Base-by-base conservation (phyloP, 2,888 invertebrate species). In the Agriotes lineatus region DNA sequence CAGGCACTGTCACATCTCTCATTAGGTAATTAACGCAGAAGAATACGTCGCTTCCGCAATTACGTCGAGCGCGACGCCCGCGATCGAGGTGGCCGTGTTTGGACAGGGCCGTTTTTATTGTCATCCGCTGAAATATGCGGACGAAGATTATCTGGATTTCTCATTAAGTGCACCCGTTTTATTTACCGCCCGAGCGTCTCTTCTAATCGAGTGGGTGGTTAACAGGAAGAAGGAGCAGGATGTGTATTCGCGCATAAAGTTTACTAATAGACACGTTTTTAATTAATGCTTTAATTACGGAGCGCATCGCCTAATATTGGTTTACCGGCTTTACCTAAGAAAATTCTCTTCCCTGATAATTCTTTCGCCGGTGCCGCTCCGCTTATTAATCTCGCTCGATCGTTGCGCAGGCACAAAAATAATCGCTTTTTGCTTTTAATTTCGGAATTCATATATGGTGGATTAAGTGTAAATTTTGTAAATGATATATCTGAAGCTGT, bases 11-110 rank as follows among this genome's bases (percentile, higher is more conserved):
- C 75, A 75, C 74, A 74, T 76, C 74, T 72, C 74, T 73, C 76
- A 75, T 76, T 75, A 74, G 74, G 75, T 74, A 76, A 76, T 75
- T 75, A 76, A 75, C 73, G 82, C 83, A 84, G 73, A 83, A 82
- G 82, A 86, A 86, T 85, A 85, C 83, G 85, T 62, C 61, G 65
- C 58, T 57, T 86, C 86, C 86, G 86, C 86, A 86, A 86, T 87
- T 84, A 85, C 67, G 72, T 69, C 63, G 69, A 65, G 62, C 58
- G 72, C 70, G 68, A 73, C 72, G 60, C 66, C 14, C 54, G 44
- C 25, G 61, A 61, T 65, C 45, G 54, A 60, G 56, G 61, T 42
- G 42, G 42, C 60, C 50, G 33, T 58, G 57, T 62, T 65, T 62
- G 66, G 57, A 70, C 69, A 57, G 42, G 14, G 1, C 44, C 50